Conservation (phyloP, 2,797 vertebrate species). For the Paedocypris micromegethes region DNA sequence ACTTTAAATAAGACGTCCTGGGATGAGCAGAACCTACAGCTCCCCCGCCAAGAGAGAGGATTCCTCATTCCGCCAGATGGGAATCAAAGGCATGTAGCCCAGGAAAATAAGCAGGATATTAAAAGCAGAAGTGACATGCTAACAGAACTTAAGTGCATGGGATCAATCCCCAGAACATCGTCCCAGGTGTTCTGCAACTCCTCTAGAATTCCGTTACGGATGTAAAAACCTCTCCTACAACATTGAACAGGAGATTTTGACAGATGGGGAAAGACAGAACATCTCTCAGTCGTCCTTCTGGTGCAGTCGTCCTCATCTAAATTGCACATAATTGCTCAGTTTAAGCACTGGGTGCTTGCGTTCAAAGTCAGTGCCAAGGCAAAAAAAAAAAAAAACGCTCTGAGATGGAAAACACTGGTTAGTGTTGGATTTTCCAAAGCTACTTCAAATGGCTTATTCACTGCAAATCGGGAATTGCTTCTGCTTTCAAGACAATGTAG, state of each 20-base stretch:
- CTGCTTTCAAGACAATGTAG: too few species aligned
- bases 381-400: constrained; percentile 8
- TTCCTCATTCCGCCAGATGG: constrained; percentile 11
- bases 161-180: background rate
- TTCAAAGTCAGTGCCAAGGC: background rate
- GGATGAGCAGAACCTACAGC: constrained; percentile 18
- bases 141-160: constrained; percentile 6
- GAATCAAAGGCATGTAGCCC: constrained; percentile 11
- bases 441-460: background rate
- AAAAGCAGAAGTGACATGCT: constrained; percentile 8
- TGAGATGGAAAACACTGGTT: constrained; percentile 28
- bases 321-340: constrained; percentile 38
- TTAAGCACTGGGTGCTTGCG: constrained; percentile 1
- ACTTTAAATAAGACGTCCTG: too few species aligned
- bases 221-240: constrained; percentile 44
- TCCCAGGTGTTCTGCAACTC: constrained; percentile 29
- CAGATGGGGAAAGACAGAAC: constrained; percentile 37
- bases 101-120: constrained; percentile 16
- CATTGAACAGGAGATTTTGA: constrained; percentile 28
- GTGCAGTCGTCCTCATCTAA: constrained; percentile 35
- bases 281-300: constrained; percentile 11
- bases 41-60: constrained; percentile 4
- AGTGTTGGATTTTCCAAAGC: constrained; percentile 5
- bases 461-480: background rate
- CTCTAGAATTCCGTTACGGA: constrained; percentile 40